A percentile compares a stretch with the other conserved stretches of the same genome.
phyloP scores from a whole-genome alignment of 2,888 invertebrate species.

The Carabus problematicus region DNA sequence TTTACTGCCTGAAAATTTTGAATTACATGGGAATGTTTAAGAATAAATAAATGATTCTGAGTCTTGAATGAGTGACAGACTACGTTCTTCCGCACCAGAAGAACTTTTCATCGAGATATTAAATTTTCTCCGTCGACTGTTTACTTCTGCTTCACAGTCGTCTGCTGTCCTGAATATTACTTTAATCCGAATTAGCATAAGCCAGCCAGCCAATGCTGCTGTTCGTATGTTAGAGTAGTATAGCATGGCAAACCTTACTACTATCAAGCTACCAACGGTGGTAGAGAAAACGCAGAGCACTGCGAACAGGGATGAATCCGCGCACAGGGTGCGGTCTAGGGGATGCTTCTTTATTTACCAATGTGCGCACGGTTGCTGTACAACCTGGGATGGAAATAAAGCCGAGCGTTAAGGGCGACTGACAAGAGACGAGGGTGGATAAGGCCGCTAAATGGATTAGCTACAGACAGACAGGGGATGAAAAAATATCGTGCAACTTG shows the following conservation, averaged over 20 bases:
- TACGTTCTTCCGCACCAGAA: conserved; percentile 19
- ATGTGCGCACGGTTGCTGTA: neutral
- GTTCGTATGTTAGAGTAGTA: neutral
- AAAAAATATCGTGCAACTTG: conserved; percentile 57
- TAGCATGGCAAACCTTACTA: neutral
- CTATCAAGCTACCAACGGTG: neutral
- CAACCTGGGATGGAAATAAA: neutral
- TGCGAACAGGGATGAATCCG: conserved; percentile 2
- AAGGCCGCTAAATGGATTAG: conserved; percentile 43
- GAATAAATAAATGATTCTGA: no score
- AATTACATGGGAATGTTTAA: no score
- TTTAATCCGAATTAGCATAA: conserved; percentile 40
- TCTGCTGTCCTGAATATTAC: conserved; percentile 28
- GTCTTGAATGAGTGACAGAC: neutral
- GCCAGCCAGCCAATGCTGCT: conserved; percentile 16
- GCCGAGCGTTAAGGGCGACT: neutral
- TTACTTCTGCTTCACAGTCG: conserved; percentile 35
- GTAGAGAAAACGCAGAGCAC: neutral
- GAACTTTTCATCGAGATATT: conserved; percentile 38
- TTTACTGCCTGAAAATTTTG: no score
- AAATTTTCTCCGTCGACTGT: conserved; percentile 38
- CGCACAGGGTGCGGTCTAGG: conserved; percentile 7
- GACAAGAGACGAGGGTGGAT: conserved; percentile 16
- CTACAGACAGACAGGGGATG: conserved; percentile 55
- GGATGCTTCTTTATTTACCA: conserved; percentile 12